Evolutionary conservation across 2,888 invertebrate genomes (phyloP).

Genomic region (Eurytoma adleriae): DNA sequence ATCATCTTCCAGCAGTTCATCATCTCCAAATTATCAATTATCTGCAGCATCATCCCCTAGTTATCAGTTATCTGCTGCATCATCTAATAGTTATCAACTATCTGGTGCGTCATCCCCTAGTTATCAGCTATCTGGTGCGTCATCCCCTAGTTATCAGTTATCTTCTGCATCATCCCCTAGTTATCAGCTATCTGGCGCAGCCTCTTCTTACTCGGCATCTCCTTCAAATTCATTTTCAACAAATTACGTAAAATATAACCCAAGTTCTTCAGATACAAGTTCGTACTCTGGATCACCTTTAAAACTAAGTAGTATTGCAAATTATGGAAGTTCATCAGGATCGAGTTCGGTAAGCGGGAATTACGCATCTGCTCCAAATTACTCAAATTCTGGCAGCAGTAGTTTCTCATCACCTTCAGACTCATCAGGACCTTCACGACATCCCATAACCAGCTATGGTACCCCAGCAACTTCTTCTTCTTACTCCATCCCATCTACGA

Average conservation of each 20-base stretch:
- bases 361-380: conserved; percentile 15
- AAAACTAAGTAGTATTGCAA: conserved; percentile 48
- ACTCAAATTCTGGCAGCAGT: conserved; percentile 43
- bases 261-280: conserved; percentile 65
- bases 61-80: too few species aligned
- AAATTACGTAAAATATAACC: conserved; percentile 61
- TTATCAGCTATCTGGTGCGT: background rate
- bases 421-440: conserved; percentile 23
- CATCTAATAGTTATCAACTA: too few species aligned
- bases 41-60: too few species aligned
- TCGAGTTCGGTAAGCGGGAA: conserved; percentile 37
- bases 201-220: conserved; percentile 58
- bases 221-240: conserved; percentile 47
- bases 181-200: conserved; percentile 66
- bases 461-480: conserved; percentile 29
- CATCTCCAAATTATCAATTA: conserved; percentile 36
- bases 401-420: background rate
- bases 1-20: conserved; percentile 54
- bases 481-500: conserved; percentile 52
- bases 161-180: conserved; percentile 67
- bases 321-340: conserved; percentile 53
- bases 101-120: background rate
- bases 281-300: conserved; percentile 43
- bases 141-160: conserved; percentile 58
- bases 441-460: conserved; percentile 53